phyloP scores from a whole-genome alignment of 2,888 invertebrate genomes.

The Onchidella celtica region DNA sequence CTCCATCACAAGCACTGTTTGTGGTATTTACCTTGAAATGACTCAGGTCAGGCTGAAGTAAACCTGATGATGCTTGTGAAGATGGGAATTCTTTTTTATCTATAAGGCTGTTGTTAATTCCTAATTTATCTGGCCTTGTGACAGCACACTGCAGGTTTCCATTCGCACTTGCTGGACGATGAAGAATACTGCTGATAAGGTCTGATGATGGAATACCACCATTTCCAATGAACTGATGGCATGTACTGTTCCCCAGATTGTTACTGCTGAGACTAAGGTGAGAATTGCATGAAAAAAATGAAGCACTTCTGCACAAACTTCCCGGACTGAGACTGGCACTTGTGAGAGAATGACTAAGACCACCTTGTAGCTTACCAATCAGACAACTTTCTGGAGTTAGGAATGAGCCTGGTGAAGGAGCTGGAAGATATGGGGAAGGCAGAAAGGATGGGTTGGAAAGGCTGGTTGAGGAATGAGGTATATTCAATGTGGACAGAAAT shows the following conservation, averaged over 20 bases:
- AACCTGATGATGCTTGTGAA: neutral
- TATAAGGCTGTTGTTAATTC: neutral
- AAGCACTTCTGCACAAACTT: conserved; percentile 35
- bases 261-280: conserved; percentile 20
- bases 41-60: neutral
- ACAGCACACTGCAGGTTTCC: neutral
- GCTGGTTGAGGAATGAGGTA: neutral
- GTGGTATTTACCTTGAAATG: neutral
- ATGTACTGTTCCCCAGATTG: neutral
- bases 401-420: neutral
- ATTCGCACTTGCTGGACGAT: neutral
- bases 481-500: neutral
- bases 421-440: conserved; percentile 4
- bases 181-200: neutral
- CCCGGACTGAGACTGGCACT: conserved; percentile 21
- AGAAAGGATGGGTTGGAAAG: neutral
- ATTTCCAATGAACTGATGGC: neutral
- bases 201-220: neutral
- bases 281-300: conserved; percentile 39
- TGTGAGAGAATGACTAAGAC: neutral
- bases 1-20: neutral
- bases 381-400: conserved; percentile 8
- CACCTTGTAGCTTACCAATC: neutral
- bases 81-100: neutral
- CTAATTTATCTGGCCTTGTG: neutral